Base-by-base conservation (phyloP, 2,888 invertebrate genomes). In the Agapetus fuscipes region DNA sequence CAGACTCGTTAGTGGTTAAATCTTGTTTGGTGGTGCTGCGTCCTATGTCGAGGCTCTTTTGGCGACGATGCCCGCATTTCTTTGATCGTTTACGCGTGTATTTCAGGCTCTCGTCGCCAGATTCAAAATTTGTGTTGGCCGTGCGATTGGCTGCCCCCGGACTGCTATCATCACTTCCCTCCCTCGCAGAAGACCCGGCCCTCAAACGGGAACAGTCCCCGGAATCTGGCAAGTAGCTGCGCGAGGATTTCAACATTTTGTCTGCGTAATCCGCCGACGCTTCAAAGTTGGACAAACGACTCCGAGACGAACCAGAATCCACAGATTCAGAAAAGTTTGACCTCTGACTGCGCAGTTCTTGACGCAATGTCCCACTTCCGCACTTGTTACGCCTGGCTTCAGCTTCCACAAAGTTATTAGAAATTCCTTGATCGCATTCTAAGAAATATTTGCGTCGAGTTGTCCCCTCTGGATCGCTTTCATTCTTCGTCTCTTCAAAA, bases 221-320 rank as follows among this genome's bases (percentile, higher is more conserved):
- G 14, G 42, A 26, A 10, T 48, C 48, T 10, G 39, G 40, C 10
- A 48, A 30, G 35, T 45, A 48, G 24, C 45, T 45, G 16, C 48
- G 33, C 3, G 48, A 48, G 7, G 45, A 46, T 20, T 46, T 43
- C 12, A 48, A 26, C 48, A 48, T 48, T 30, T 48, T 48, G 5
- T 48, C 48, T 2, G 48, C 48, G 29, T 46, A 48, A 24, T 48
- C 48, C 12, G 36, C 38, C 5, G 46, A 25, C 16, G 40, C 20
- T 16, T 41, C 37, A 14, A 43, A 36, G 32, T 43, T 45, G 11
- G 39, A 39, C 30, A 47, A 15, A 17, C 40, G 47, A 30, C 45
- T 45, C 2, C 48, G 33, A 3, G 48, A 48, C 4, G 48, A 45
- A 2, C 34, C 47, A 7, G 47, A 44, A 30, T 47, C 47, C n/a